A percentile compares a stretch with the other conserved stretches of the same genome.
phyloP scores from a whole-genome alignment of 2,888 invertebrate genomes.

The Anthrax anthrax region DNA sequence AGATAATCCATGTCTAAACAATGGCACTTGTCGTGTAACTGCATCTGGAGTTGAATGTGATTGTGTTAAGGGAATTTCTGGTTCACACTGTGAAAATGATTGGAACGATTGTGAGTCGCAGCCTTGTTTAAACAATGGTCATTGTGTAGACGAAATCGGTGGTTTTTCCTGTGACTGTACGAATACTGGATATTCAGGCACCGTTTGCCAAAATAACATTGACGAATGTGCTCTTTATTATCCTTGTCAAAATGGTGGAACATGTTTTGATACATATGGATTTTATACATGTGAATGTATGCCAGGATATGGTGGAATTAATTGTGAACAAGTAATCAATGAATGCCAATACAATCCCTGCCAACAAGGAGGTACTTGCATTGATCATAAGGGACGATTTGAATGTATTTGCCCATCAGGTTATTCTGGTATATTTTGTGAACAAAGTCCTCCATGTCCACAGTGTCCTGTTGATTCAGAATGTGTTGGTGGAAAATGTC shows the following conservation, averaged over 20 bases:
- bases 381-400: slow-evolving; percentile 40
- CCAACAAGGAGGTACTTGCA: slow-evolving; percentile 59
- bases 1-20: slow-evolving; percentile 63
- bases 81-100: slow-evolving; percentile 43
- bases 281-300: slow-evolving; percentile 62
- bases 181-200: slow-evolving; percentile 59
- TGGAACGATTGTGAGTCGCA: slow-evolving; percentile 57
- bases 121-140: slow-evolving; percentile 58
- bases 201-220: slow-evolving; percentile 60
- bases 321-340: slow-evolving; percentile 49
- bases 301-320: slow-evolving; percentile 63
- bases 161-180: slow-evolving; percentile 66
- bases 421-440: slow-evolving; percentile 35
- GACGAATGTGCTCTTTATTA: slow-evolving; percentile 57
- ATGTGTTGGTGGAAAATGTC: slow-evolving; percentile 42
- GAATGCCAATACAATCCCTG: slow-evolving; percentile 57
- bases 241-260: slow-evolving; percentile 58
- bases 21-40: slow-evolving; percentile 58
- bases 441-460: slow-evolving; percentile 28
- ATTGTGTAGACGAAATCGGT: slow-evolving; percentile 57
- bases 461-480: slow-evolving; percentile 52
- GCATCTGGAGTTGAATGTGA: slow-evolving; percentile 42
- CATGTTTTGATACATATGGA: slow-evolving; percentile 72
- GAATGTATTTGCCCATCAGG: slow-evolving; percentile 58
- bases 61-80: slow-evolving; percentile 40